Conservation (phyloP, 2,888 invertebrate genomes). For the Ophioninae sp. region DNA sequence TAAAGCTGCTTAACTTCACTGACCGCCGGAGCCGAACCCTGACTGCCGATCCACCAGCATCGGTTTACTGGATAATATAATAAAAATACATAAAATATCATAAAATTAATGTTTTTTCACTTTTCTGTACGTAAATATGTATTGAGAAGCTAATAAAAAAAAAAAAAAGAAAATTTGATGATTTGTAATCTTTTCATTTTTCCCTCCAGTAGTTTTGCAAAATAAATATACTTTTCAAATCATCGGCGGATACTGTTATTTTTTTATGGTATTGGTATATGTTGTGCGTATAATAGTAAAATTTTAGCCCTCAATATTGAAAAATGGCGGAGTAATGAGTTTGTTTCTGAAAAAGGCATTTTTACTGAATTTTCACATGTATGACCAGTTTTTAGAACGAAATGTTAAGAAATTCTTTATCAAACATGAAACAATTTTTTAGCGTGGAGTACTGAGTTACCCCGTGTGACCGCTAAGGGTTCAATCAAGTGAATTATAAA, state of each 20-base stretch:
- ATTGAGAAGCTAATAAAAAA: conserved; percentile 19
- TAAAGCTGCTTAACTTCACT: too few species aligned
- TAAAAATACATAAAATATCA: background rate
- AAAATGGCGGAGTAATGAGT: conserved; percentile 41
- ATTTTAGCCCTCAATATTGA: conserved; percentile 37
- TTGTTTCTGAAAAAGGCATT: conserved; percentile 38
- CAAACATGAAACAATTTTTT: conserved; percentile 31
- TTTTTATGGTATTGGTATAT: conserved; percentile 48
- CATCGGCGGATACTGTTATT: conserved; percentile 50
- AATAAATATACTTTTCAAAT: conserved; percentile 50
- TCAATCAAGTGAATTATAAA: too few species aligned
- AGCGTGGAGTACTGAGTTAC: too few species aligned
- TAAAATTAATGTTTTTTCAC: conserved; percentile 16
- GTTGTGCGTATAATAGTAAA: conserved; percentile 34
- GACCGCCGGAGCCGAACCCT: too few species aligned
- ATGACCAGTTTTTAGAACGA: conserved; percentile 41
- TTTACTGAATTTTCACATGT: conserved; percentile 28
- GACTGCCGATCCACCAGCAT: too few species aligned
- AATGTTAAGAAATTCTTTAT: conserved; percentile 33
- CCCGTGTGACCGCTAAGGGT: conserved; percentile 47
- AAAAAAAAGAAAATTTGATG: conserved; percentile 42
- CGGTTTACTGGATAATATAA: background rate
- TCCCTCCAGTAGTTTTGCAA: conserved; percentile 46
- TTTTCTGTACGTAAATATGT: conserved; percentile 18
- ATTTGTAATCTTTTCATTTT: conserved; percentile 47